Evolutionary conservation across 2,113 vertebrate species (phyloP).

Genomic region (Eira barbara): DNA sequence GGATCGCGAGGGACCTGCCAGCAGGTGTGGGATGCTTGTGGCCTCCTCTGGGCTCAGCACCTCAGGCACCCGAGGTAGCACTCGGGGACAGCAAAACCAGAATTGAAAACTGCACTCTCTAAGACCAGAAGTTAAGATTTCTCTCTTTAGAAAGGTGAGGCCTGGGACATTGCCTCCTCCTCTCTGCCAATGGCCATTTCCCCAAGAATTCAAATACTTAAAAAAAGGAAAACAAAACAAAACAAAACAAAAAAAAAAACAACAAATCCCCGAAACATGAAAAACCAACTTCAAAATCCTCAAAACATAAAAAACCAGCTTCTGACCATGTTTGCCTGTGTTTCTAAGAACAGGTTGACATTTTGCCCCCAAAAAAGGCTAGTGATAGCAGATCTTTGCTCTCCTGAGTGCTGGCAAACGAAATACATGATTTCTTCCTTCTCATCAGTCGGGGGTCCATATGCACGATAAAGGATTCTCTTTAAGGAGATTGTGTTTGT

Average conservation of each 20-base stretch:
- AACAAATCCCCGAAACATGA: background rate
- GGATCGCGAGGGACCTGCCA: fast-evolving
- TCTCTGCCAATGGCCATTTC: background rate
- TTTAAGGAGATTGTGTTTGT: background rate
- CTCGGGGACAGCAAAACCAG: background rate
- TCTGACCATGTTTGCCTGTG: slow-evolving; percentile 59
- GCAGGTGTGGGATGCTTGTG: background rate
- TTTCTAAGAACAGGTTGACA: slow-evolving; percentile 40
- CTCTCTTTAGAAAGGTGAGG: background rate
- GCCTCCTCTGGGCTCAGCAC: background rate
- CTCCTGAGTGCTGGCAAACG: slow-evolving; percentile 31
- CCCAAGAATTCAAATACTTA: slow-evolving; percentile 55
- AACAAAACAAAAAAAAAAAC: no score
- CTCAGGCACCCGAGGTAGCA: fast-evolving
- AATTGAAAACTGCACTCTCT: background rate
- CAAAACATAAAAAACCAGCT: background rate
- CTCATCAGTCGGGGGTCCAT: background rate
- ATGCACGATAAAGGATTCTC: background rate
- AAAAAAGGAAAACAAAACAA: background rate
- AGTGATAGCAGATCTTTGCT: slow-evolving; percentile 48
- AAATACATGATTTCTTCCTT: background rate
- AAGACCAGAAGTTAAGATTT: background rate
- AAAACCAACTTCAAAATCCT: background rate
- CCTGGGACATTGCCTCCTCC: background rate
- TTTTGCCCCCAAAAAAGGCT: slow-evolving; percentile 46